These are phyloP conservation scores for Aricia agestis DNA, from an alignment of 1,140 invertebrate species.

Conservation along the genomic window DNA sequence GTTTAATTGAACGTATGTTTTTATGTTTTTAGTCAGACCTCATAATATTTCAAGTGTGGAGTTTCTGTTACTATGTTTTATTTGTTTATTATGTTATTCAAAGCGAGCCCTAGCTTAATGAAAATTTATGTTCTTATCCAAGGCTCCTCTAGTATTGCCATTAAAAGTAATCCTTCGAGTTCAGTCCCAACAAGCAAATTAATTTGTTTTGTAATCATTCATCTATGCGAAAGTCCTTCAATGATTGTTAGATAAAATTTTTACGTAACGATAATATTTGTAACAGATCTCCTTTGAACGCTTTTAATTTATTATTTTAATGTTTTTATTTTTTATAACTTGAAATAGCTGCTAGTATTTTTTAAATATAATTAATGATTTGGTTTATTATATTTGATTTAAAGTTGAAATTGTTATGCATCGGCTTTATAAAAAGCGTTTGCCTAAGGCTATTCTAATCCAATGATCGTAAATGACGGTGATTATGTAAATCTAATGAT, in stretches of 20 bases:
- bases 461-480: background rate
- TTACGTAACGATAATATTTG: too few species aligned
- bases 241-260: too few species aligned
- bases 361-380: background rate
- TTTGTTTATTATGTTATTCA: background rate
- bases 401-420: background rate
- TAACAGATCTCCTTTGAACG: too few species aligned
- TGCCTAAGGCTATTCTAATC: background rate
- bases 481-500: constrained; percentile 1
- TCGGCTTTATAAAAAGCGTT: background rate
- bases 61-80: background rate
- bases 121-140: background rate
- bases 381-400: background rate
- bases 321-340: too few species aligned
- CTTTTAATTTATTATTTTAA: too few species aligned
- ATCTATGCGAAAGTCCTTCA: too few species aligned
- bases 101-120: background rate
- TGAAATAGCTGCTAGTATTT: too few species aligned
- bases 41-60: too few species aligned
- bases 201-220: background rate
- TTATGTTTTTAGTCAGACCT: background rate
- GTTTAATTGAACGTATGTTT: background rate
- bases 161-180: background rate
- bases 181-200: background rate
- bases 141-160: background rate